phyloP scores from a whole-genome alignment of 30 jellyfish, hydroid and myxozoan genomes.

The Catostylus mosaicus region DNA sequence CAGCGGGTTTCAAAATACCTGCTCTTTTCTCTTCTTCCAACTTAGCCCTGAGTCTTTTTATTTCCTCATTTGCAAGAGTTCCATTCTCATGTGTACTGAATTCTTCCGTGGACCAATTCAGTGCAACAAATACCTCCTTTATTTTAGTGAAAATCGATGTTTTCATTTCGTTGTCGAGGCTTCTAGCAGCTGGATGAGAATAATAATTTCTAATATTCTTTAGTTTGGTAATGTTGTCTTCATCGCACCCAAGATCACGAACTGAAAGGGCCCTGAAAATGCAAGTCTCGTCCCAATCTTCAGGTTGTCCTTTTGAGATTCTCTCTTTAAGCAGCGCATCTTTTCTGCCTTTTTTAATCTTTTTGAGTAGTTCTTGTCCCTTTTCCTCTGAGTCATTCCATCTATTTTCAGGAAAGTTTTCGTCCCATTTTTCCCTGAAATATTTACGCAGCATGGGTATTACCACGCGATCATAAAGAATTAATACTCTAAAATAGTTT shows the following conservation, averaged over 20 bases:
- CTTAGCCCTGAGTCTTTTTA: not conserved
- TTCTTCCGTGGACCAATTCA: not conserved
- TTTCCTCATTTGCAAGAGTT: not conserved
- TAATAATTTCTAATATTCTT: not conserved
- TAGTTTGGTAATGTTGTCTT: not conserved
- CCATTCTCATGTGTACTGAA: not conserved
- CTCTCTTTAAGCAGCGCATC: not conserved
- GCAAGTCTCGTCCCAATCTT: slow-evolving; percentile 14
- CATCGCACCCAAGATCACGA: not conserved
- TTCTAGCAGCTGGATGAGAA: not conserved
- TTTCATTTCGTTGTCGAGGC: not conserved
- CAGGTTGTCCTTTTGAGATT: not conserved
- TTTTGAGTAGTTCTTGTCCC: not conserved
- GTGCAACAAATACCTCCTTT: not conserved
- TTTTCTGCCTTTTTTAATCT: not conserved
- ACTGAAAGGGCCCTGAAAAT: not conserved
- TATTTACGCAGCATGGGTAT: not conserved
- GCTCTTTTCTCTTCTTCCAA: not conserved
- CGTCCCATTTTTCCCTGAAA: slow-evolving; percentile 5
- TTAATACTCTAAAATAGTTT: not conserved
- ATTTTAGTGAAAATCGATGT: not conserved
- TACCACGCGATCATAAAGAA: not conserved
- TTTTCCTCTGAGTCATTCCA: slow-evolving; percentile 13
- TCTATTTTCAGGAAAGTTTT: not conserved
- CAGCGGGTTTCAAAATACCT: not conserved